phyloP scores from a whole-genome alignment of 2,113 vertebrate genomes.

The Phasianus colchicus region DNA sequence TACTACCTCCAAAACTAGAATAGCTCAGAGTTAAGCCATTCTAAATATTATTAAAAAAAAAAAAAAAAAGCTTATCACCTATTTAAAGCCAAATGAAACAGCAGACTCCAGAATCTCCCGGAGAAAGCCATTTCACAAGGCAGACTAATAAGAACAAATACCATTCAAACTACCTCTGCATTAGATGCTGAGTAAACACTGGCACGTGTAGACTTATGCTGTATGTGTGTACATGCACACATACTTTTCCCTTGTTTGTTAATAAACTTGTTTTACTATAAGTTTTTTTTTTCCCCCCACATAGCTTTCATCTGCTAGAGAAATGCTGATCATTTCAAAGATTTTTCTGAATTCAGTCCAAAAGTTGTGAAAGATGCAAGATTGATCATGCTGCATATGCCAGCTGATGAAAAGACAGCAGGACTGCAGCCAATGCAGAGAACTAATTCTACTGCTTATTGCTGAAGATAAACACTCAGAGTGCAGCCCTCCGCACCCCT shows the following conservation, averaged over 20 bases:
- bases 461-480: not conserved
- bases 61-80: not conserved
- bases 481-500: not conserved
- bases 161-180: not conserved
- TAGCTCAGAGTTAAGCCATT: not conserved
- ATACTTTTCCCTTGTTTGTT: not conserved
- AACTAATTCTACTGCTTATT: not conserved
- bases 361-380: constrained; percentile 7
- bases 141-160: not conserved
- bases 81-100: not conserved
- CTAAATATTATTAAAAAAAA: not conserved
- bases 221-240: not conserved
- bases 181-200: not conserved
- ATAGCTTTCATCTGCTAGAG: not conserved
- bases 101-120: fast-evolving
- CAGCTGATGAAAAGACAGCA: constrained; percentile 28
- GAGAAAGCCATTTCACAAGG: not conserved
- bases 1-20: not conserved
- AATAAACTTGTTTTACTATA: not conserved
- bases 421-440: not conserved
- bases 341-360: constrained; percentile 13
- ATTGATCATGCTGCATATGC: not conserved
- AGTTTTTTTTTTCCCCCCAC: not conserved
- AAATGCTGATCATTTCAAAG: not conserved
- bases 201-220: not conserved